Evolutionary conservation across 2,797 vertebrate species (phyloP).

Genomic region (Hippopotamyrus pictus): DNA sequence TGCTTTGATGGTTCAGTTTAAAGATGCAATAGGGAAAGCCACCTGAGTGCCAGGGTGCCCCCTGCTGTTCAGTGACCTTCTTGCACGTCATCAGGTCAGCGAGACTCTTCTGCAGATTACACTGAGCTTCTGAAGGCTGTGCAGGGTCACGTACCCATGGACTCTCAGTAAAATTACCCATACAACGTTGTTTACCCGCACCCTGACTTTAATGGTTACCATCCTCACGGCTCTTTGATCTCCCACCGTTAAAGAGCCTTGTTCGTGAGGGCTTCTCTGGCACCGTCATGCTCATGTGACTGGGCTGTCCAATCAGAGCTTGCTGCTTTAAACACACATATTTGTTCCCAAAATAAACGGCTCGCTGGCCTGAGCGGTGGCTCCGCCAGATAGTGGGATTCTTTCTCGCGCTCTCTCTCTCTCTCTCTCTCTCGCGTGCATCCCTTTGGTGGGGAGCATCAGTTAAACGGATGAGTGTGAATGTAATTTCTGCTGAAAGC

Average conservation of each 20-base stretch:
- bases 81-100: not conserved
- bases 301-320: not conserved
- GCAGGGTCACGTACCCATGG: not conserved
- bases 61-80: not conserved
- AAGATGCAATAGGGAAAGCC: not conserved
- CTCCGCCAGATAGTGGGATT: not conserved
- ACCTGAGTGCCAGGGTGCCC: not conserved
- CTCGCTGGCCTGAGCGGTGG: not conserved
- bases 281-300: not conserved
- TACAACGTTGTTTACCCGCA: not conserved
- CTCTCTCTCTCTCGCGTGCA: not conserved
- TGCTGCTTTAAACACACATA: not conserved
- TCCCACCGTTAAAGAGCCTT: not conserved
- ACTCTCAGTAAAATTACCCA: not conserved
- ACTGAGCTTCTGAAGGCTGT: not conserved
- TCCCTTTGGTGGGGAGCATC: not conserved
- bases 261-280: not conserved
- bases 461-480: not conserved
- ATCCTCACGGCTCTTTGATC: not conserved
- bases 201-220: not conserved
- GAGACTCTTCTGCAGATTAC: not conserved
- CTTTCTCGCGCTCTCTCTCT: not conserved
- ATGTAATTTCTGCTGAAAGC: not conserved
- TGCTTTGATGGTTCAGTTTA: not conserved
- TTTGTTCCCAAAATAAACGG: not conserved